Percentiles rank a stretch among this genome's conserved stretches.
phyloP scores from a whole-genome alignment of 2,888 invertebrate species.

The Aquatica leii region DNA sequence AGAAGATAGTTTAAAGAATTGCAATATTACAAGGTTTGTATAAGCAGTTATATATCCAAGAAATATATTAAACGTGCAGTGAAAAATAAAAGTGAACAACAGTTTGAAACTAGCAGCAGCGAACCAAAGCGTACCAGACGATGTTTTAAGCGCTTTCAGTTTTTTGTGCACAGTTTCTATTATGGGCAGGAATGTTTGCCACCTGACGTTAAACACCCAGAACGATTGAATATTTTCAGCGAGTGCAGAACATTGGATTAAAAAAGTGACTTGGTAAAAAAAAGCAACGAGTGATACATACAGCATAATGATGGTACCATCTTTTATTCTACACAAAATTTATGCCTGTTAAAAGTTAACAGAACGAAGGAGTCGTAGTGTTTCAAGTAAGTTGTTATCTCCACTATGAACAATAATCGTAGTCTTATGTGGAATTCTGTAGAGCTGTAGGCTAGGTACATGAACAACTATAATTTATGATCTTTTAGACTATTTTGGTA shows the following conservation, averaged over 20 bases:
- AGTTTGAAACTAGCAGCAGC: too few relatives aligned
- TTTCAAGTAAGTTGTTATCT: neutral
- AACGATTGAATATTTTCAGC: conserved; percentile 5
- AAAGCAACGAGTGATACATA: conserved; percentile 18
- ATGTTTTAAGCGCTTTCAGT: too few relatives aligned
- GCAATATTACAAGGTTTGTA: too few relatives aligned
- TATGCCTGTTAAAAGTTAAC: conserved; percentile 14
- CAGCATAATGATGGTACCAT: conserved; percentile 16
- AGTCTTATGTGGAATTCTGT: conserved; percentile 19
- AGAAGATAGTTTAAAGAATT: too few relatives aligned
- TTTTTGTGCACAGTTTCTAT: too few relatives aligned
- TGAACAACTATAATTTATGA: conserved; percentile 6
- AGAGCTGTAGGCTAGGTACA: conserved; percentile 11
- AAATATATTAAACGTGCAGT: too few relatives aligned
- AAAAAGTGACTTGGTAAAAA: conserved; percentile 13
- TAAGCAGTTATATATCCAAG: conserved; percentile 12
- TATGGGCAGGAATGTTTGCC: too few relatives aligned
- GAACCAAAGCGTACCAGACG: too few relatives aligned
- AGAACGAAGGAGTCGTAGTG: conserved; percentile 4
- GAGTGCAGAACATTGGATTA: conserved; percentile 8
- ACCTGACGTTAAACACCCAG: conserved; percentile 1
- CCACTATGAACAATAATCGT: conserved; percentile 6
- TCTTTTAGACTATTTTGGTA: conserved; percentile 5
- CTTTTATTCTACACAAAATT: conserved; percentile 17
- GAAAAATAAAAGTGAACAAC: too few relatives aligned